Conservation (phyloP, 2,113 vertebrate species). For the Oreocharis arfaki region DNA sequence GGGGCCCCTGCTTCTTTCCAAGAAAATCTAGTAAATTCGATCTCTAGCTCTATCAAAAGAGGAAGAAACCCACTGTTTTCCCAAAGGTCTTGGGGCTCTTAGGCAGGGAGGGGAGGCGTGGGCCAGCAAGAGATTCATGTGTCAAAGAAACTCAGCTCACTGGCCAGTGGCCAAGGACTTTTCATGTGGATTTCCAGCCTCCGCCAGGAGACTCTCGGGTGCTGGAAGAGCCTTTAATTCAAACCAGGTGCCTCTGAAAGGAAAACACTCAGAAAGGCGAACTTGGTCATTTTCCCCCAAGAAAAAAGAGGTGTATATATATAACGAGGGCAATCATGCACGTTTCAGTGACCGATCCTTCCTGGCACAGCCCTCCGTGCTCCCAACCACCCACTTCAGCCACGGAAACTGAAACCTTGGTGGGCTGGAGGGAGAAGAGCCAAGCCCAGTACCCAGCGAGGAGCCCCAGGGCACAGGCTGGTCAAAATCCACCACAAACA, state of each 20-base stretch:
- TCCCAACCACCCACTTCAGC: background rate
- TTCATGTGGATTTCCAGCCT: constrained; percentile 65
- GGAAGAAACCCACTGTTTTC: background rate
- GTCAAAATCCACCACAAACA: background rate
- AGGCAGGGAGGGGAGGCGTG: background rate
- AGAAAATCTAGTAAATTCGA: constrained; percentile 50
- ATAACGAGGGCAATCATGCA: background rate
- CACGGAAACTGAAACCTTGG: background rate
- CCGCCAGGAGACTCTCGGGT: constrained; percentile 68
- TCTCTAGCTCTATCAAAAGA: background rate
- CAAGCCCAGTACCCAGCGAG: accelerated
- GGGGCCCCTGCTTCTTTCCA: constrained; percentile 11
- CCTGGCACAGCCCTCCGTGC: background rate
- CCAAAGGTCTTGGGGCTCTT: constrained; percentile 8
- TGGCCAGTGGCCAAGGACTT: constrained; percentile 53
- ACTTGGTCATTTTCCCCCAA: constrained; percentile 1
- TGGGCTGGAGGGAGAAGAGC: background rate
- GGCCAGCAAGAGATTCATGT: background rate
- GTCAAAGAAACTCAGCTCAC: constrained; percentile 41
- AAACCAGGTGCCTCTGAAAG: constrained; percentile 70
- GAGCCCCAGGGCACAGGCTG: background rate
- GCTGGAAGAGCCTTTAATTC: constrained; percentile 68
- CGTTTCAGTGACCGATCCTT: background rate
- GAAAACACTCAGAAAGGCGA: constrained; percentile 52
- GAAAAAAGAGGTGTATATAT: background rate